Base-by-base conservation (phyloP, 2,113 vertebrate genomes). In the Theristicus caerulescens region DNA sequence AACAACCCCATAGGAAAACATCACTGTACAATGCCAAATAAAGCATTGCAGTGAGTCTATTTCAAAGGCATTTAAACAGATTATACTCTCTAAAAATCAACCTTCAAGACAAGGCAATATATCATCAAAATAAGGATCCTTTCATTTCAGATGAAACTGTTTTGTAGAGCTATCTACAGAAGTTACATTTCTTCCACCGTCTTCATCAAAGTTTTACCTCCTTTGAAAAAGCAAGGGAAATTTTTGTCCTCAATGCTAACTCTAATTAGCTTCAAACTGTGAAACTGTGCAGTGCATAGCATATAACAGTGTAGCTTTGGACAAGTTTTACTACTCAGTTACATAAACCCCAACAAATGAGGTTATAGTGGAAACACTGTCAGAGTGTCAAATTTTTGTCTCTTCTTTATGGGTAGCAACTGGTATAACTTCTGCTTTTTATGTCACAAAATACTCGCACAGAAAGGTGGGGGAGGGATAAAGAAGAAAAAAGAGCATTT, bases 201-300 rank as follows among this genome's bases (percentile, higher is more conserved):
- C 64, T 92, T 90, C 61, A 47, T 58, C 34, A 73, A 86, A 86
- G 86, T 44, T 85, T 65, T 87, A 32, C 13, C 6, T 84, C 62
- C 47, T 84, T 76, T 92, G 81, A 86, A 93, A 77, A 72, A 55
- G n/a, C 14, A 90, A 93, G 62, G 65, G 29, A 88, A 90, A 84
- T 64, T 13, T 90, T 32, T 74, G 29, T 52, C 55, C 64, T 88
- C 65, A 25, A 3, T 71, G 90, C 36, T 91, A 67, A 76, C 22
- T 69, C n/a, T 59, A 78, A 93, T 86, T 91, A 94, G 42, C 61
- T 88, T 42, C 92, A 92, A 88, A 91, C 40, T 66, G 46, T 51
- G 47, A 49, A 88, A 74, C 29, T 81, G 9, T 57, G 70, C 66
- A 49, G 57, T 71, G 47, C 46, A 66, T 9, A 82, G 22, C 21